phyloP scores from a whole-genome alignment of 2,113 vertebrate genomes.

The Tachysurus vachellii region DNA sequence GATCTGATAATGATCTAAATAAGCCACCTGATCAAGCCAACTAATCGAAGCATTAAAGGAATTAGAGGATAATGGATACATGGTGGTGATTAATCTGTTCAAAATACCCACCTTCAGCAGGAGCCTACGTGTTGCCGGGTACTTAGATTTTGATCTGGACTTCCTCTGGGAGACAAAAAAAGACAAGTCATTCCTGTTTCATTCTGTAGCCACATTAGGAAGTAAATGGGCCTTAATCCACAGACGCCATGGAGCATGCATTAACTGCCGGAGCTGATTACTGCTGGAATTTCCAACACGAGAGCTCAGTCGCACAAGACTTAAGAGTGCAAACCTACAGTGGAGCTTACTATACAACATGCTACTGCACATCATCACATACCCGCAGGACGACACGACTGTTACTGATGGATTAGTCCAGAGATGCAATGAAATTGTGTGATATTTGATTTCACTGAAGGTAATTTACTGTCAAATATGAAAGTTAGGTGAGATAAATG shows the following conservation, averaged over 20 bases:
- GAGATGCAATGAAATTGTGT: slow-evolving; percentile 44
- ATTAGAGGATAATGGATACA: slow-evolving; percentile 14
- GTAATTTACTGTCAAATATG: slow-evolving; percentile 7
- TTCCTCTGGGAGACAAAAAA: slow-evolving; percentile 42
- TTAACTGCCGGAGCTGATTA: slow-evolving; percentile 45
- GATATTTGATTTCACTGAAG: not conserved
- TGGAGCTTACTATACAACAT: slow-evolving; percentile 34
- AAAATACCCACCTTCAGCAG: slow-evolving; percentile 58
- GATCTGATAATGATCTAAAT: slow-evolving; percentile 9
- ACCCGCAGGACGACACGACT: not conserved
- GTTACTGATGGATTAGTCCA: slow-evolving; percentile 49
- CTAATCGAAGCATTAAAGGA: slow-evolving; percentile 8
- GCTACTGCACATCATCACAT: not conserved
- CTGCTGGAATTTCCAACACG: slow-evolving; percentile 28
- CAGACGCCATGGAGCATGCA: slow-evolving; percentile 39
- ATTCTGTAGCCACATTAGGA: slow-evolving; percentile 29
- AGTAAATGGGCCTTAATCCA: slow-evolving; percentile 32
- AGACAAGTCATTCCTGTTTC: slow-evolving; percentile 31
- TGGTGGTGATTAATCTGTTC: not conserved
- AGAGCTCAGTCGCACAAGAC: slow-evolving; percentile 34
- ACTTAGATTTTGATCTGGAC: slow-evolving; percentile 53
- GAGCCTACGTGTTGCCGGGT: slow-evolving; percentile 61
- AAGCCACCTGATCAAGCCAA: not conserved
- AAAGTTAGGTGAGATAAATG: not conserved
- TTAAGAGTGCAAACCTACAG: slow-evolving; percentile 30